These are phyloP conservation scores for Rousettus madagascariensis DNA, from an alignment of 2,797 vertebrate genomes.

Conservation along the genomic window DNA sequence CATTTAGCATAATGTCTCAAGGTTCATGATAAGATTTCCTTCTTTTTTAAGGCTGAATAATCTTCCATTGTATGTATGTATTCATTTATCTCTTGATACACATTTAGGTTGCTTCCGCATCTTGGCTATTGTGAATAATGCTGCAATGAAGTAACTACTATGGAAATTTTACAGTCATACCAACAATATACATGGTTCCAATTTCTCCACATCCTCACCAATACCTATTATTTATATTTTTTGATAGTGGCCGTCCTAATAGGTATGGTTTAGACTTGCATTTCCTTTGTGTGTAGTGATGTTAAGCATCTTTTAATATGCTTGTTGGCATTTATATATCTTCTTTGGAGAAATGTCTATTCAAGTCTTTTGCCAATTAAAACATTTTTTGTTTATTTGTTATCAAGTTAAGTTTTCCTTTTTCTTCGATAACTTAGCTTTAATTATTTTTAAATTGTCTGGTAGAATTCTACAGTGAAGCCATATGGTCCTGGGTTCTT, in stretches of 20 bases:
- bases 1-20: not conserved
- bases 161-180: not conserved
- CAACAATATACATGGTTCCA: not conserved
- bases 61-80: not conserved
- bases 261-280: not conserved
- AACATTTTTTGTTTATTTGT: not conserved
- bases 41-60: not conserved
- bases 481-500: not conserved
- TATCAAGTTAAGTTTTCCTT: not conserved
- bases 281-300: not conserved
- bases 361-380: not conserved
- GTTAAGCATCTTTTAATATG: not conserved
- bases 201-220: not conserved
- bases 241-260: not conserved
- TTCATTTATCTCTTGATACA: not conserved
- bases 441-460: not conserved
- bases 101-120: not conserved
- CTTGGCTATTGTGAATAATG: not conserved
- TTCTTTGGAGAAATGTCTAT: not conserved
- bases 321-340: not conserved
- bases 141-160: not conserved
- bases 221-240: not conserved
- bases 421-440: not conserved
- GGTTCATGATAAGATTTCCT: not conserved
- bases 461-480: not conserved